Evolutionary conservation across 1,140 invertebrate species (phyloP), one percentile per base, ranked within the genome.

Genomic region (Galendromus occidentalis): DNA sequence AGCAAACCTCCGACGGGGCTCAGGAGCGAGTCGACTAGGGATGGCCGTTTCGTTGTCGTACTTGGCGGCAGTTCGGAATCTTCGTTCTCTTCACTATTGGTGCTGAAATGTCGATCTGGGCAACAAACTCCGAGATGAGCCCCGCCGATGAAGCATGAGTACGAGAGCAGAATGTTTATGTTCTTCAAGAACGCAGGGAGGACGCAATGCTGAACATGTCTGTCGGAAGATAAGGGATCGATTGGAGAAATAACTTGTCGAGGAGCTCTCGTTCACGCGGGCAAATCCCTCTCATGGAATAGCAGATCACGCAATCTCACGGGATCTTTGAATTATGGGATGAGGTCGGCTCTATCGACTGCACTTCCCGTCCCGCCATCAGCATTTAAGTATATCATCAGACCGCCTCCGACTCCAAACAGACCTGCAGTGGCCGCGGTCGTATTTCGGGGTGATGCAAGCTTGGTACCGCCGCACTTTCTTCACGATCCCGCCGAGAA

Each of bases 81-180:
- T 6, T 25, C 51, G 51, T 59, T 33, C 14, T 18, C 51, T 5
- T 29, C 22, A 25, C 25, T 59, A 33, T 25, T 29, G n/a, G 25
- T 33, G 25, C 25, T 33, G 33, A 59, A 59, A 33, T 59, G 51
- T 6, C 51, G 51, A 64, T 83, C 80, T 14, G 82, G 81, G 71
- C 83, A 85, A 69, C 83, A 85, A n/a, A 81, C 77, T 55, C 82
- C 82, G 30, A 83, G 74, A 64, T 79, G 79, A 42, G 81, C 81
- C 65, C 47, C 71, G 69, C 64, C 67, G 65, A 85, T 83, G 18
- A 84, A 78, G 71, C 84, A 86, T 18, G 83, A 72, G 69, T 84
- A 82, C 51, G 83, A 79, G 69, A 84, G 75, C 45, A 83, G 77
- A 44, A 78, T 77, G 66, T 76, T 75, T 59, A 80, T 80, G 69